phyloP scores from a whole-genome alignment of 2,888 invertebrate species.

The Hypselothyrea guttata region DNA sequence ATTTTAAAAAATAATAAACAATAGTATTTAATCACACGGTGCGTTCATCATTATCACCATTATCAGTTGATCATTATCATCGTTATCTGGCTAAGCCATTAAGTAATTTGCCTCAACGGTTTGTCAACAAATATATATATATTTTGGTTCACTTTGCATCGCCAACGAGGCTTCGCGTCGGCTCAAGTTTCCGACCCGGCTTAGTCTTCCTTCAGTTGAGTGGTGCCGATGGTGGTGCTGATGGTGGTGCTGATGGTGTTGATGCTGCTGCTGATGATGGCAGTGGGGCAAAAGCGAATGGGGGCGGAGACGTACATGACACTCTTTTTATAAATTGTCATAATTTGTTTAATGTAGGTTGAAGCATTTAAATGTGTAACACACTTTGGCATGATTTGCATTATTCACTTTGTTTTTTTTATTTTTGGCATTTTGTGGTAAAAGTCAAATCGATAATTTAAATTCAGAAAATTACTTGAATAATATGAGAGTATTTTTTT shows the following conservation, averaged over 20 bases:
- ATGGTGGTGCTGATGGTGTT: slow-evolving; percentile 13
- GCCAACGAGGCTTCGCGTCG: slow-evolving; percentile 15
- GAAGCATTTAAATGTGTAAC: slow-evolving; percentile 70
- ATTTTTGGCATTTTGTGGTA: slow-evolving; percentile 26
- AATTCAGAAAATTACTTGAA: neutral
- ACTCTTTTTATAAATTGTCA: slow-evolving; percentile 65
- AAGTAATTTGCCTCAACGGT: slow-evolving; percentile 60
- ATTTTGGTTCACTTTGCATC: slow-evolving; percentile 23
- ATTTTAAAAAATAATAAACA: no score
- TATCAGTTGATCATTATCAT: slow-evolving; percentile 35
- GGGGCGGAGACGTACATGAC: slow-evolving; percentile 7
- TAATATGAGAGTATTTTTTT: no score
- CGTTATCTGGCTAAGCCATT: slow-evolving; percentile 59
- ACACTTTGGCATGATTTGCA: slow-evolving; percentile 53
- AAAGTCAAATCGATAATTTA: slow-evolving; percentile 39
- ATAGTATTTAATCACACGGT: slow-evolving; percentile 10
- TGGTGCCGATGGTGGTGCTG: slow-evolving; percentile 15
- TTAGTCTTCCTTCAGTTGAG: slow-evolving; percentile 28
- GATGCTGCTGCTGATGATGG: slow-evolving; percentile 9
- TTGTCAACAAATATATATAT: slow-evolving; percentile 63
- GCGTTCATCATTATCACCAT: slow-evolving; percentile 35
- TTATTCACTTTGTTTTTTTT: slow-evolving; percentile 8
- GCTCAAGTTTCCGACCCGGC: slow-evolving; percentile 38
- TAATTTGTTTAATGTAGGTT: slow-evolving; percentile 66
- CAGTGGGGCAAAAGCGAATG: neutral